phyloP scores from a whole-genome alignment of 2,888 invertebrate genomes.

The Hermaeophaga mercurialis region DNA sequence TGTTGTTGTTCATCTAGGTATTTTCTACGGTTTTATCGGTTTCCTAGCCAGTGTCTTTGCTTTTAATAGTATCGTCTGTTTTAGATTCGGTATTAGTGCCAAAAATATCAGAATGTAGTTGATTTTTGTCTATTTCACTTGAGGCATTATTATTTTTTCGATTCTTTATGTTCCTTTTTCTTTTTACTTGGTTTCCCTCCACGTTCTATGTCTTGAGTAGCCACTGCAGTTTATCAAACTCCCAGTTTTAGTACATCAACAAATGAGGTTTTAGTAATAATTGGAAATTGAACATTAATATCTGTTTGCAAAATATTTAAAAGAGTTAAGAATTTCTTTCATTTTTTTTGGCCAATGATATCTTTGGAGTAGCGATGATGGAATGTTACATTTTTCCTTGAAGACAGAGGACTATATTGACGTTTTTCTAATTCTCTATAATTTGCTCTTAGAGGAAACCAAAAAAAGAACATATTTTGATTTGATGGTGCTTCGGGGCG shows the following conservation, averaged over 20 bases:
- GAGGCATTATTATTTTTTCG: slow-evolving; percentile 14
- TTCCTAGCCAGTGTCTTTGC: slow-evolving; percentile 73
- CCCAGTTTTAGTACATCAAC: slow-evolving; percentile 51
- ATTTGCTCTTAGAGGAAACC: no score
- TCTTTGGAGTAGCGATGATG: slow-evolving; percentile 52
- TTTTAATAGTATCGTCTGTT: slow-evolving; percentile 53
- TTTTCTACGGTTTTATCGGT: slow-evolving; percentile 69
- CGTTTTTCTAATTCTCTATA: no score
- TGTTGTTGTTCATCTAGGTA: slow-evolving; percentile 55
- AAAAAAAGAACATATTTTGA: no score
- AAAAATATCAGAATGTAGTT: slow-evolving; percentile 56
- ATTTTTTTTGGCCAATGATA: slow-evolving; percentile 48
- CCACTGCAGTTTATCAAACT: slow-evolving; percentile 49
- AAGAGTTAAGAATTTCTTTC: slow-evolving; percentile 47
- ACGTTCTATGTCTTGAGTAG: slow-evolving; percentile 56
- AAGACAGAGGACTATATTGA: slow-evolving; percentile 52
- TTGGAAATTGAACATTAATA: slow-evolving; percentile 50
- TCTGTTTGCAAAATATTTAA: slow-evolving; percentile 50
- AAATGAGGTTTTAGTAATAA: slow-evolving; percentile 39
- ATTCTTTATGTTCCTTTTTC: slow-evolving; percentile 67
- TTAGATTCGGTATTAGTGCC: slow-evolving; percentile 49
- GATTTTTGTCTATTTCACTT: slow-evolving; percentile 10
- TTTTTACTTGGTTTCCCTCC: slow-evolving; percentile 65
- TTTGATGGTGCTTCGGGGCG: no score
- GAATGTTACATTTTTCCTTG: slow-evolving; percentile 57